phyloP scores from a whole-genome alignment of 1,140 invertebrate genomes.

The Hypothenemus hampei region DNA sequence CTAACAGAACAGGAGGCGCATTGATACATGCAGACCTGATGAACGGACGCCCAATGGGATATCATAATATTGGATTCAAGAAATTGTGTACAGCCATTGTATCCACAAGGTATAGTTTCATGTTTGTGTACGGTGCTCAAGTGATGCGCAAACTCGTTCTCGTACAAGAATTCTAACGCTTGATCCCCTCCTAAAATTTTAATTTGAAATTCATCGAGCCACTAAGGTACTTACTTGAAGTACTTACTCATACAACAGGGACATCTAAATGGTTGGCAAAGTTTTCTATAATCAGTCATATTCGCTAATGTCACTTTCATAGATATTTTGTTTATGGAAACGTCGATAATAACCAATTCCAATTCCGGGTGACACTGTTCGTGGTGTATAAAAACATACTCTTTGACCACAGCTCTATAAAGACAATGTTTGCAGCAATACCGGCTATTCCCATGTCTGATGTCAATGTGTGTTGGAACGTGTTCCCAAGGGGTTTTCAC shows the following conservation, averaged over 20 bases:
- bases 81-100: constrained; percentile 9
- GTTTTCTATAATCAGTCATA: constrained; percentile 16
- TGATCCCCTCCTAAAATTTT: neutral
- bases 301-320: constrained; percentile 19
- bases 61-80: constrained; percentile 1
- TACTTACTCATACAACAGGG: neutral
- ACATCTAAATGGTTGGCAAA: constrained; percentile 27
- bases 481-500: constrained; percentile 32
- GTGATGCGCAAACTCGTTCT: constrained; percentile 28
- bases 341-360: constrained; percentile 16
- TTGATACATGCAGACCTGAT: constrained; percentile 28
- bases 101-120: constrained; percentile 20
- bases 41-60: constrained; percentile 25
- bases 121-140: constrained; percentile 17
- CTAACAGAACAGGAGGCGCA: constrained; percentile 31
- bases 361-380: constrained; percentile 31
- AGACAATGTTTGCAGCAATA: constrained; percentile 58
- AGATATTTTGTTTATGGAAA: constrained; percentile 12
- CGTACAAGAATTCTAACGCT: constrained; percentile 26
- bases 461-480: constrained; percentile 35
- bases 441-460: constrained; percentile 50
- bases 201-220: neutral
- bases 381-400: constrained; percentile 54
- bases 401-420: constrained; percentile 49
- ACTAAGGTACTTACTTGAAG: neutral